Evolutionary conservation across 2,113 vertebrate species (phyloP).

Genomic region (Promerops cafer): DNA sequence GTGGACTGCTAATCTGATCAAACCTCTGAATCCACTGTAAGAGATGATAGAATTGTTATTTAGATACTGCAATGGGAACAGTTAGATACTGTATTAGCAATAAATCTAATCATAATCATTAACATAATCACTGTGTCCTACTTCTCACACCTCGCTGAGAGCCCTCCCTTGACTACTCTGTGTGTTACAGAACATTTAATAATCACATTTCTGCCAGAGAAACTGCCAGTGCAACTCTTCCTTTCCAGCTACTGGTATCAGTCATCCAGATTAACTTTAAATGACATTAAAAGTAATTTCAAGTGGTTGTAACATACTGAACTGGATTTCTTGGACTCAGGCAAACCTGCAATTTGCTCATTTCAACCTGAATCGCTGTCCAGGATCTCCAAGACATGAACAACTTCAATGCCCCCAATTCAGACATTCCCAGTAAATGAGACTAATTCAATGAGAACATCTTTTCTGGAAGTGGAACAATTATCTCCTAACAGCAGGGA

Average conservation of each 20-base stretch:
- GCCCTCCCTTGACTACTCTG: background rate
- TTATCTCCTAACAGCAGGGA: background rate
- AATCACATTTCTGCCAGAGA: background rate
- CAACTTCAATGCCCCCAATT: background rate
- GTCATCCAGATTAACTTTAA: background rate
- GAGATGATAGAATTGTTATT: background rate
- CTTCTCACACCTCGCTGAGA: background rate
- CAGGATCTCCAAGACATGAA: background rate
- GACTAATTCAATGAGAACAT: background rate
- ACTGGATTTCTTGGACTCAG: background rate
- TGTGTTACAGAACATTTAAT: background rate
- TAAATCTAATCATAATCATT: background rate
- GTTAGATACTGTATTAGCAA: background rate
- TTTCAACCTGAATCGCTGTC: background rate
- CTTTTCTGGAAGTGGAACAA: background rate
- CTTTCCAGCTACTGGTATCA: background rate
- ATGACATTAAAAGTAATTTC: background rate
- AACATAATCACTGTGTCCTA: background rate
- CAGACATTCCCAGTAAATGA: background rate
- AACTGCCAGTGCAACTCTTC: background rate
- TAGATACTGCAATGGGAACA: background rate
- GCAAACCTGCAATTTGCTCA: background rate
- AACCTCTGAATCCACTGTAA: background rate
- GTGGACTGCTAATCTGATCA: background rate
- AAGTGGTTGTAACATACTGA: background rate